Conservation (phyloP, 2,113 vertebrate genomes). For the Xiphophorus couchianus region DNA sequence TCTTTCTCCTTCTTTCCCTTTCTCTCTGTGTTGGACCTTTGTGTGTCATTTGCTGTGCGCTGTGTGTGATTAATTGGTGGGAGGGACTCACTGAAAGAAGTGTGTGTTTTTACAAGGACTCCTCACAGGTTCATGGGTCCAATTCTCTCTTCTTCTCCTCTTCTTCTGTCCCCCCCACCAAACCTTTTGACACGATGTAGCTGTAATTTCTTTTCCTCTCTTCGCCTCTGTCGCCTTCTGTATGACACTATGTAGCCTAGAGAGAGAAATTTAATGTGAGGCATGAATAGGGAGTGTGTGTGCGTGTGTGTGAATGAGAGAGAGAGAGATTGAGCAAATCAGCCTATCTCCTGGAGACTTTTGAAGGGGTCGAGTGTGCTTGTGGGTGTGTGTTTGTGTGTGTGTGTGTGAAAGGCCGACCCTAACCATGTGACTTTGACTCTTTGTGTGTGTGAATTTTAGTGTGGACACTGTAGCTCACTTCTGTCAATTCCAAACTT, state of each 20-base stretch:
- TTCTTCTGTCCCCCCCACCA: constrained; percentile 31
- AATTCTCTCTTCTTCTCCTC: constrained; percentile 68
- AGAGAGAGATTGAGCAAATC: constrained; percentile 1
- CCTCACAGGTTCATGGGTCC: constrained; percentile 79
- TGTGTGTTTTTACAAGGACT: constrained; percentile 67
- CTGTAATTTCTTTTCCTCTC: constrained; percentile 61
- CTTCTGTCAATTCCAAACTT: constrained; percentile 57
- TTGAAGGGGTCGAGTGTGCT: constrained; percentile 26
- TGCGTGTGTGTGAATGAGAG: neutral
- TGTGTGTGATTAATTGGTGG: constrained; percentile 67
- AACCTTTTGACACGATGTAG: constrained; percentile 71
- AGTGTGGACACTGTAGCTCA: constrained; percentile 76
- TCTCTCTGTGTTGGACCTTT: constrained; percentile 69
- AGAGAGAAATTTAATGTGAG: constrained; percentile 69
- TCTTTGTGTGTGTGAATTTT: constrained; percentile 57
- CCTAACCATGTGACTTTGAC: constrained; percentile 63
- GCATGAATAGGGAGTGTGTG: constrained; percentile 8
- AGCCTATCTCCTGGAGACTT: constrained; percentile 35
- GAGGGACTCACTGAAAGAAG: constrained; percentile 57
- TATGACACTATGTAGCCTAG: constrained; percentile 78
- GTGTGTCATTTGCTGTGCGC: constrained; percentile 74
- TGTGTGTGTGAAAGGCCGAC: constrained; percentile 33
- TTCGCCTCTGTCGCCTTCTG: constrained; percentile 70
- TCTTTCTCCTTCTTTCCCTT: constrained; percentile 75
- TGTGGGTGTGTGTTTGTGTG: constrained; percentile 17